Conservation (phyloP, 2,797 vertebrate genomes). For the Tenualosa thibaudeaui region DNA sequence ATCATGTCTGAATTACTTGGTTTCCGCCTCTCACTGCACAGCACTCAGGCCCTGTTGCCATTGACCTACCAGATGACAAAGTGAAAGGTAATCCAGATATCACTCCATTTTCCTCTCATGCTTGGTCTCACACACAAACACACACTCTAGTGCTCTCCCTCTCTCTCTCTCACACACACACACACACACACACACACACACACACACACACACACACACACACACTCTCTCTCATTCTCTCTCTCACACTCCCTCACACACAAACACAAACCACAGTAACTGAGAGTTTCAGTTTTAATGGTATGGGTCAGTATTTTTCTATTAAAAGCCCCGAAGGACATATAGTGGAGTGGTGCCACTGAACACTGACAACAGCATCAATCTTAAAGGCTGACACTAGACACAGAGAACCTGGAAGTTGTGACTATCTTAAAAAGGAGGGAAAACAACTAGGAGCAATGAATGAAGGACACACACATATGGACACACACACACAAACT, state of each 20-base stretch:
- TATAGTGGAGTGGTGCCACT: neutral
- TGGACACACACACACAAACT: neutral
- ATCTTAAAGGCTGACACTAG: neutral
- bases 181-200: neutral
- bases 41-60: neutral
- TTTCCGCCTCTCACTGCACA: neutral
- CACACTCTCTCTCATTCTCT: too few species aligned
- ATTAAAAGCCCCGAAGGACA: neutral
- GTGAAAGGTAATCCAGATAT: slow-evolving; percentile 35
- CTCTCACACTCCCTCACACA: neutral
- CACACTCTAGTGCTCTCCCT: neutral
- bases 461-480: neutral
- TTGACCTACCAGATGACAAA: slow-evolving; percentile 32
- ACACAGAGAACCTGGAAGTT: neutral
- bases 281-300: neutral
- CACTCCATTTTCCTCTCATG: too few species aligned
- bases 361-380: neutral
- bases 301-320: neutral
- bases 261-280: neutral
- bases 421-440: neutral
- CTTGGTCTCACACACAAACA: neutral
- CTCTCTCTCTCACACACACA: too few species aligned
- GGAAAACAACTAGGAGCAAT: neutral
- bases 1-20: slow-evolving; percentile 44
- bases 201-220: too few species aligned